Evolutionary conservation across 2,888 invertebrate species (phyloP), one percentile per base, ranked within the genome.

Genomic region (Athalia circularis): DNA sequence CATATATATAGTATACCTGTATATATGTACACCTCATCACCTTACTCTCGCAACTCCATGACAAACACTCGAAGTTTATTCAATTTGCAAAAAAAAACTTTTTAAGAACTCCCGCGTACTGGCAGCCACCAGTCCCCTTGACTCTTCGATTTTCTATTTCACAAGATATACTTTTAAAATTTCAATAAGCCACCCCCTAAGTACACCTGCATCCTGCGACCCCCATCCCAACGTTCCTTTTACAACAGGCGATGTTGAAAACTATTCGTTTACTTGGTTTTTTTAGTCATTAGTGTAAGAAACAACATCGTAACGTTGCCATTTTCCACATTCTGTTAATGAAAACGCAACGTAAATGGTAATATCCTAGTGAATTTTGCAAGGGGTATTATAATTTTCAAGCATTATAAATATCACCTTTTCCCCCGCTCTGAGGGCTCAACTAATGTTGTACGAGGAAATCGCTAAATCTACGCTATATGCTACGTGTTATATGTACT

Each of bases 51-150:
- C 54, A 54, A 4, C 9, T 1, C 29, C 29, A 72, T 59, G 59
- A 72, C 59, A 72, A 72, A 72, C 72, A 59, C 59, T 72, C 72
- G n/a, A 59, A 59, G 45, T 72, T 59, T 50, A 68, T 68, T 68
- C 52, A 68, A 68, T 68, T 68, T 54, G 3, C 43, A 43, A 13
- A 59, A 59, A 11, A n/a, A 3, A 6, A 70, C 70, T 70, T 70
- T 70, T 43, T 9, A 13, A 57, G 13, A 45, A 72, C 45, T 29
- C 29, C 29, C 29, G 29, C 29, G 29, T 29, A 29, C 29, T 2
- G 29, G 29, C 29, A 29, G 29, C 0, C 29, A 72, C 59, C 57
- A 47, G 15, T 5, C 45, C 47, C 59, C 47, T 9, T 4, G n/a
- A 59, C 8, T 5, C 47, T 48, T n/a, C 72, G 47, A 59, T 72